Evolutionary conservation across 2,113 vertebrate species (phyloP).

Genomic region (Scartelaos histophorus): DNA sequence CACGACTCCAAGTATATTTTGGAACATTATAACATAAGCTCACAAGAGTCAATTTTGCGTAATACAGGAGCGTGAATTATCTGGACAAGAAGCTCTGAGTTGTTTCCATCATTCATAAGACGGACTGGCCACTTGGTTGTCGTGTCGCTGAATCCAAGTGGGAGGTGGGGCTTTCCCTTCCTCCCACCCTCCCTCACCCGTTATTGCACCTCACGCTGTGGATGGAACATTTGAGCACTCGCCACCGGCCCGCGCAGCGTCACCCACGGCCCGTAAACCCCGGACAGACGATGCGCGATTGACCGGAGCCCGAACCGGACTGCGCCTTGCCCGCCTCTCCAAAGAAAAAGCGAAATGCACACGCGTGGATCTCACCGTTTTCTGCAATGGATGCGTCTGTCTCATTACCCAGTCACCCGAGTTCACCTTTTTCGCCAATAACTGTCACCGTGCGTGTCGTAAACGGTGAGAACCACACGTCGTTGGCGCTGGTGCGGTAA

Average conservation of each 20-base stretch:
- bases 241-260: conserved; percentile 22
- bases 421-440: neutral
- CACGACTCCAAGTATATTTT: too few relatives aligned
- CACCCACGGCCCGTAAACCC: neutral
- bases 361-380: neutral
- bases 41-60: too few relatives aligned
- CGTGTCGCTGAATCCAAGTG: neutral
- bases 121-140: conserved; percentile 16
- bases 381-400: neutral
- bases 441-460: neutral
- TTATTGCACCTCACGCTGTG: conserved; percentile 40
- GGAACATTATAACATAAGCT: too few relatives aligned
- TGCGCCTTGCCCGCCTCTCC: neutral
- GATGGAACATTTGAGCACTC: conserved; percentile 16
- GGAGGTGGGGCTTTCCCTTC: conserved; percentile 48
- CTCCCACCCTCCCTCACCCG: neutral
- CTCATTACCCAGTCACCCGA: neutral
- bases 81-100: neutral
- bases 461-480: neutral
- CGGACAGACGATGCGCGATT: neutral
- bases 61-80: too few relatives aligned
- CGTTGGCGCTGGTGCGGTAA: neutral
- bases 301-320: neutral
- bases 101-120: conserved; percentile 55
- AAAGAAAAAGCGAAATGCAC: neutral